Base-by-base conservation (phyloP, 1,140 invertebrate genomes). In the Dinothrombium tinctorium region DNA sequence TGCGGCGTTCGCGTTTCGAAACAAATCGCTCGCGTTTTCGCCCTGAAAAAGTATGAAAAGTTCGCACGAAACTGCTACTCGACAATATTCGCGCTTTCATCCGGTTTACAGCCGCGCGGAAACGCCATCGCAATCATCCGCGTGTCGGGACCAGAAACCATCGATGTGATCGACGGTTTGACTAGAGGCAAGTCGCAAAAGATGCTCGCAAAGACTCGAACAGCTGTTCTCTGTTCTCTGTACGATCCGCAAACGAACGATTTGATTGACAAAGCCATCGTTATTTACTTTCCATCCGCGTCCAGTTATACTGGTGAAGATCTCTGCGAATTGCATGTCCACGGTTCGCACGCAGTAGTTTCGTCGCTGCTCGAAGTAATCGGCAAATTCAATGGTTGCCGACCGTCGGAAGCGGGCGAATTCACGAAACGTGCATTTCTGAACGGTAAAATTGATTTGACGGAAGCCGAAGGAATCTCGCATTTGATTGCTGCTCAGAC, bases 271-370 rank as follows among this genome's bases (percentile, higher is more conserved):
- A 24, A 19, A 15, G 37, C 14, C 6, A 23, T 38, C 11, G 37
- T 26, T 24, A 12, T 38, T 4, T 38, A 24, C 23, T 38, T 38
- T 15, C 37, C 37, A n/a, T 14, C 12, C 23, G 23, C 37, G 17
- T 26, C 24, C 20, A 89, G 81, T 52, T 92, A 86, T 53, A 89
- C 84, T 8, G 86, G 86, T 2, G 87, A 94, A 59, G 77, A 94
- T 56, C 69, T 68, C 38, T 76, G 74, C 50, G 86, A 94, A 55
- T 73, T 90, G 48, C 84, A 87, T 60, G 66, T 89, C 4, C 86
- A 94, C 52, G 67, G 86, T 17, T 77, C 82, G 3, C 51, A 63
- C 26, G 82, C 86, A 2, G 74, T 92, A 4, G 59, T 87, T 14
- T 56, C 65, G 21, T 64, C 71, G 21, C 54, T 90, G 36, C 59